Evolutionary conservation across 2,797 vertebrate species (phyloP), one percentile per base, ranked within the genome.

Genomic region (Poeciliopsis paucimaculata): DNA sequence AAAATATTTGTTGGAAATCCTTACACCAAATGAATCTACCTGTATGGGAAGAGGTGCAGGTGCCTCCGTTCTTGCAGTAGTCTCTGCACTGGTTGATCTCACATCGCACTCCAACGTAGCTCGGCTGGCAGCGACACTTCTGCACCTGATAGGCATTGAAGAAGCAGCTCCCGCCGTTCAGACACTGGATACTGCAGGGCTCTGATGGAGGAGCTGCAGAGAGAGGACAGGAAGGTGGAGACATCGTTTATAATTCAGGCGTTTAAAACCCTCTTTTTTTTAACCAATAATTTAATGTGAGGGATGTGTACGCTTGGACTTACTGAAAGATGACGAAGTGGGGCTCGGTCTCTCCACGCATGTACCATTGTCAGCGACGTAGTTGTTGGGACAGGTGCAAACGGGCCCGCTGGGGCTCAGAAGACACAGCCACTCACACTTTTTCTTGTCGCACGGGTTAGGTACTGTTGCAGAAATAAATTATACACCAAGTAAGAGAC

Each of bases 371-470:
- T 98, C 96, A 51, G 97, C 95, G 43, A 97, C 90, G 23, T 96
- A 97, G 82, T 98, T 97, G 0, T 99, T 98, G 70, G 98, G 98
- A 87, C 98, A 99, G 83, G 96, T 98, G 75, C 98, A 99, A 84
- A 98, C 97, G 0, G 98, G 97, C 45, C 98, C 98, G 0, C 97
- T 98, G 88, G 98, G 98, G 88, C 97, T 99, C 60, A 99, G 96
- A 79, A 99, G 95, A 91, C 98, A 99, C 76, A 99, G 95, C 98
- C 98, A 99, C 89, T 98, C 98, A 0, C 98, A 99, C 83, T 98
- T 99, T 94, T 98, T 99, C 72, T 97, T 96, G 95, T 99, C 98
- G n/a, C 98, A 99, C 2, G 98, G 98, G 92, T 99, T 99, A 51
- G 96, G 96, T 94, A 98, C 95, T 96, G 84, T 15, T 28, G 66